Evolutionary conservation across 2,797 vertebrate species (phyloP), one percentile per base, ranked within the genome.

Genomic region (Hozukius guyotensis): DNA sequence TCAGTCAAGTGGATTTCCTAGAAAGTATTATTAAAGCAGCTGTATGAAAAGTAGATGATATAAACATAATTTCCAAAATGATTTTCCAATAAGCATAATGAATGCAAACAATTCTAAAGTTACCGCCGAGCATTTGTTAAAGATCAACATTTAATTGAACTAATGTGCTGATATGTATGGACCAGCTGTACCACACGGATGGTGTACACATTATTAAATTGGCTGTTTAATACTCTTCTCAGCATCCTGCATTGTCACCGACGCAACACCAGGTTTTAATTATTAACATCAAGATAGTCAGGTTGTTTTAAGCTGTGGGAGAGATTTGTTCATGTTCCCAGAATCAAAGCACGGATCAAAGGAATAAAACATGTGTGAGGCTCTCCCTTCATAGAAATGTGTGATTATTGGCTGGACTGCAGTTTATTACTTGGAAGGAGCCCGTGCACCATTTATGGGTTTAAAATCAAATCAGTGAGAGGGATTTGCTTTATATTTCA

Each of bases 301-400:
- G 67, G 65, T 74, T 88, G 63, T 65, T 87, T 77, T 22, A 77
- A 49, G 57, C 55, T 70, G 68, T 72, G 53, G 34, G 46, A 63
- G 63, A 77, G 29, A 85, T 86, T 77, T 85, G 77, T 80, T 55
- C 9, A 8, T 69, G 62, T 75, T 83, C 78, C 34, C 62, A 66
- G 68, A 81, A 84, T 86, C 70, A 88, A 86, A 82, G 78, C 62
- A 9, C 1, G 11, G 71, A 88, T 86, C 65, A 91, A 88, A 92
- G 73, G 77, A 90, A 89, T 77, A 78, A 86, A 87, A 87, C 73
- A 80, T 83, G 32, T 80, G 78, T 77, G 49, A 22, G 63, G 71
- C 65, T 83, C 36, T 13, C 56, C 7, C 56, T 59, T 61, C 56
- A 70, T 57, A 71, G 38, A 85, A 71, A 72, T 66, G 22, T 66